phyloP scores from a whole-genome alignment of 2,888 invertebrate species.

The Lepidocyrtoides sp. region DNA sequence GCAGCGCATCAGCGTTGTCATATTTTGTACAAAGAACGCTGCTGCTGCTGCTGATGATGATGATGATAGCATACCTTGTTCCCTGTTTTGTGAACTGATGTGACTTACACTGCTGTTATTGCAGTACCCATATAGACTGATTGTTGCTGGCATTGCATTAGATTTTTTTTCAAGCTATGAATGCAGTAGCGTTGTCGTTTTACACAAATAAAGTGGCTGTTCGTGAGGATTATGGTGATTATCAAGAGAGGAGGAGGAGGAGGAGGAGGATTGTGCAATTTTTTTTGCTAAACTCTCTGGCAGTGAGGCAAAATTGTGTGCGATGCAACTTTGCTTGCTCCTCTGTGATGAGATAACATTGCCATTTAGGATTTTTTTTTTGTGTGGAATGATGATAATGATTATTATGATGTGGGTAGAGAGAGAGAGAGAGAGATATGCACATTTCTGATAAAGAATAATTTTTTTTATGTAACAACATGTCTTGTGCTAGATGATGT shows the following conservation, averaged over 20 bases:
- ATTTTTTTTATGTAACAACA: no score
- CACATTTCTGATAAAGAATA: slow-evolving; percentile 21
- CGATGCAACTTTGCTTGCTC: slow-evolving; percentile 45
- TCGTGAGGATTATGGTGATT: slow-evolving; percentile 9
- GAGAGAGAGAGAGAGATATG: neutral
- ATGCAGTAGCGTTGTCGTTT: slow-evolving; percentile 5
- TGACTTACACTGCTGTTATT: neutral
- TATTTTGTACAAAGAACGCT: neutral
- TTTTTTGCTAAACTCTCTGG: slow-evolving; percentile 49
- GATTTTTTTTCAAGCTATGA: slow-evolving; percentile 7
- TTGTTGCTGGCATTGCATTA: slow-evolving; percentile 52
- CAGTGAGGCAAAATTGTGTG: slow-evolving; percentile 50
- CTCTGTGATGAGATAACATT: slow-evolving; percentile 41
- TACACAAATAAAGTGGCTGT: slow-evolving; percentile 13
- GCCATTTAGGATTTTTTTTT: slow-evolving; percentile 48
- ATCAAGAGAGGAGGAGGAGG: slow-evolving; percentile 5
- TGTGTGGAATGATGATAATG: slow-evolving; percentile 17
- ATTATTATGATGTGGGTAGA: slow-evolving; percentile 14
- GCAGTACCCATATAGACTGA: neutral
- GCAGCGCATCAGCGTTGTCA: neutral
- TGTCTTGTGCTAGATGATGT: no score
- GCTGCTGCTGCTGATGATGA: neutral
- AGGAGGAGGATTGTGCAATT: slow-evolving; percentile 50
- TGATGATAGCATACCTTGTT: slow-evolving; percentile 28
- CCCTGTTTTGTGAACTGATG: slow-evolving; percentile 49